A percentile compares a stretch with the other conserved stretches of the same genome.
Evolutionary conservation across 1,140 invertebrate genomes (phyloP).

Genomic region (Drosophila aff.): DNA sequence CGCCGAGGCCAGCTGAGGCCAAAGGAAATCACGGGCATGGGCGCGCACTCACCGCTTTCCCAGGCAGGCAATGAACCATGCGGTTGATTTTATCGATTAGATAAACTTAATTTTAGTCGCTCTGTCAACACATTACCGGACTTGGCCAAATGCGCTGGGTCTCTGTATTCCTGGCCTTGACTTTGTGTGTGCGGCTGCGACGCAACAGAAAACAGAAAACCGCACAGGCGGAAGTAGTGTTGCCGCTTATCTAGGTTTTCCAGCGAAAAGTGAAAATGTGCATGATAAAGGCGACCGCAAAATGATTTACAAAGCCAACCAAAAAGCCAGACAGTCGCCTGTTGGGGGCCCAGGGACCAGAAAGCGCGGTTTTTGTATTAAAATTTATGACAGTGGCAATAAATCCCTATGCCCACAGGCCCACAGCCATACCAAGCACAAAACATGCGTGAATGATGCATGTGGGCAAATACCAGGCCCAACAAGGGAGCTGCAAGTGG

Average conservation of each 20-base stretch:
- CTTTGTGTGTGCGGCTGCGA: slow-evolving; percentile 51
- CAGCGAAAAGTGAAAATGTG: slow-evolving; percentile 69
- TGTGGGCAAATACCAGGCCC: slow-evolving; percentile 38
- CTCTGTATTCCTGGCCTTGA: slow-evolving; percentile 52
- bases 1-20: slow-evolving; percentile 12
- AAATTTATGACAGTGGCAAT: slow-evolving; percentile 70
- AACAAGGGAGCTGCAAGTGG: slow-evolving; percentile 12
- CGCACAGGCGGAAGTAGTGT: slow-evolving; percentile 69
- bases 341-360: slow-evolving; percentile 12
- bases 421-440: background rate
- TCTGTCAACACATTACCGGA: slow-evolving; percentile 50
- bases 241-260: slow-evolving; percentile 45
- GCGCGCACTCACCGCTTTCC: slow-evolving; percentile 26
- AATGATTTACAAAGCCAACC: slow-evolving; percentile 71
- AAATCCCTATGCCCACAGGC: slow-evolving; percentile 55
- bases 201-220: slow-evolving; percentile 13
- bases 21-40: slow-evolving; percentile 45
- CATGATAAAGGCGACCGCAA: slow-evolving; percentile 65
- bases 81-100: slow-evolving; percentile 71
- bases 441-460: slow-evolving; percentile 43
- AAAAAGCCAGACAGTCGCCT: slow-evolving; percentile 7
- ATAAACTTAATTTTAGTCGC: slow-evolving; percentile 81
- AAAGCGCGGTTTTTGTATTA: slow-evolving; percentile 56
- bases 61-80: slow-evolving; percentile 51
- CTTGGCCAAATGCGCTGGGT: slow-evolving; percentile 11